Conservation (phyloP, 2,113 vertebrate genomes). For the Mystacornis crossleyi region DNA sequence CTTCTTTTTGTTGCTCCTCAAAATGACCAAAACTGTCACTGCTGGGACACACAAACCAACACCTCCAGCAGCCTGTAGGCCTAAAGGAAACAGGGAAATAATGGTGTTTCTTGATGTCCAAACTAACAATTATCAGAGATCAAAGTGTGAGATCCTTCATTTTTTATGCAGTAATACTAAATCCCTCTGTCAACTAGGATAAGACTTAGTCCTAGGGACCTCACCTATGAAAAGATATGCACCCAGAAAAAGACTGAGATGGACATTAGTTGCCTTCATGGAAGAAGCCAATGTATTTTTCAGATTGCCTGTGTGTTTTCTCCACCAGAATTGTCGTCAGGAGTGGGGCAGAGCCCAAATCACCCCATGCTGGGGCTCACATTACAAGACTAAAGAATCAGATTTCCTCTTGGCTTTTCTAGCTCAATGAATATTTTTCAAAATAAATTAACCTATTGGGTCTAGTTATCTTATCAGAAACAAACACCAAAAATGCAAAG, state of each 20-base stretch:
- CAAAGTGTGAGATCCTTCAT: background rate
- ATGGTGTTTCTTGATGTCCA: background rate
- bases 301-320: background rate
- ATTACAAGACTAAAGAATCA: background rate
- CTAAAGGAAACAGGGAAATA: background rate
- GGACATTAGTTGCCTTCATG: background rate
- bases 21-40: background rate
- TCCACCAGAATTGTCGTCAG: background rate
- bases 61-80: background rate
- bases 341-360: background rate
- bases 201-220: background rate
- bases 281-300: background rate
- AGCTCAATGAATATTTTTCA: background rate
- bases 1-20: background rate
- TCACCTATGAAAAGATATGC: background rate
- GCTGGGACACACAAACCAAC: background rate
- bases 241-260: background rate
- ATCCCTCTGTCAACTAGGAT: background rate
- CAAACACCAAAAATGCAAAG: background rate
- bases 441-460: background rate
- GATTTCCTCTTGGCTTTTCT: background rate
- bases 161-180: background rate
- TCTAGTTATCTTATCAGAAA: background rate
- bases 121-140: fast-evolving
- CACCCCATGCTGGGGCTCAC: background rate